phyloP scores from a whole-genome alignment of 1,140 invertebrate species.

The Trypoxylus dichotomus region DNA sequence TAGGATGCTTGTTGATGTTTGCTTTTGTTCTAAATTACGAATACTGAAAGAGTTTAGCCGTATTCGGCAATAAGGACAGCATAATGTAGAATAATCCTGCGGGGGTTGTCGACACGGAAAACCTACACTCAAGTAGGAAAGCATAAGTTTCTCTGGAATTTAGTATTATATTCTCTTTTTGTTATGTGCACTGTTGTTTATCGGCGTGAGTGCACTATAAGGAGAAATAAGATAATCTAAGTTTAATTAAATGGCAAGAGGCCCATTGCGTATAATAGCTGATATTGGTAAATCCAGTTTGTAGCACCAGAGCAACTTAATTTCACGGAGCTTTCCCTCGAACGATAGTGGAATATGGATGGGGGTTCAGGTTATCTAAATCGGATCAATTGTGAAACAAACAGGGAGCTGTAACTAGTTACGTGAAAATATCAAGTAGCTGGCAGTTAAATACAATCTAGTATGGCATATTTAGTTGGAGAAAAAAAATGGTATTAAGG shows the following conservation, averaged over 20 bases:
- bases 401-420: background rate
- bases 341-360: background rate
- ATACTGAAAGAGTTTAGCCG: no score
- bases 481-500: no score
- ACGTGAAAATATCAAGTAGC: background rate
- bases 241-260: background rate
- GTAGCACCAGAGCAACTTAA: constrained; percentile 12
- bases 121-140: no score
- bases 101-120: no score
- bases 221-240: background rate
- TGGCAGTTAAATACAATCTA: no score
- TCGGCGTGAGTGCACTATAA: background rate
- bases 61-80: no score
- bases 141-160: no score
- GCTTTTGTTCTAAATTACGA: no score
- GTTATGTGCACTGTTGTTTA: no score
- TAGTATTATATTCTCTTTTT: no score
- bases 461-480: background rate
- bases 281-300: background rate
- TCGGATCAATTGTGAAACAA: background rate
- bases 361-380: background rate
- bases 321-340: constrained; percentile 32
- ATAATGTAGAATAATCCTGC: no score
- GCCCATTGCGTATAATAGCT: background rate
- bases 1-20: no score